Base-by-base conservation (phyloP, 2,113 vertebrate genomes). In the Cygnus buccinator region DNA sequence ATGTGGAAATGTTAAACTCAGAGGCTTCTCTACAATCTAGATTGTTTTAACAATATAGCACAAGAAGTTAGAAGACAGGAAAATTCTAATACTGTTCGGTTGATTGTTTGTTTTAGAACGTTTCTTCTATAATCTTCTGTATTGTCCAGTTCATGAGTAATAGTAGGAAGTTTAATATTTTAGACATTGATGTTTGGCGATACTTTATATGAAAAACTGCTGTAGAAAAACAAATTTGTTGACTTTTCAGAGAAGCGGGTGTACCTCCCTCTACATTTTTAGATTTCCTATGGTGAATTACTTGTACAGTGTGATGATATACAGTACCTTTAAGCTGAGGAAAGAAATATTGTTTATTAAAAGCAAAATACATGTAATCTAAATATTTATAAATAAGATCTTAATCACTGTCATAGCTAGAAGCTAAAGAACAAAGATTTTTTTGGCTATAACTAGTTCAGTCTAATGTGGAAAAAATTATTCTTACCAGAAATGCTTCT, bases 311-410 rank as follows among this genome's bases (percentile, higher is more conserved):
- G 13, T 35, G 21, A 76, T 76, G 41, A 65, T n/a, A 74, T 68
- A 65, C 12, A 18, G 44, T 90, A 67, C 33, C 57, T 95, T 37
- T 68, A 70, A 91, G 80, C 29, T 84, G 79, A 9, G 35, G 74
- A 96, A 93, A 87, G 35, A 77, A 95, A 73, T 80, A 54, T 16
- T 84, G 9, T 63, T 83, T 89, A 83, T 87, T 94, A 72, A 58
- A 92, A 88, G 52, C 9, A 84, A 90, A 89, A 89, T 61, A 21
- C 17, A 26, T 58, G 54, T 37, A 48, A 65, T 48, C 16, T 75
- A 54, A 54, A 82, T 87, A 68, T 87, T 89, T 78, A 84, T 37
- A 50, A 81, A 68, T 61, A 86, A 84, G 18, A 19, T 92, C 86
- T 71, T 96, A 92, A 76, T 84, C 13, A 54, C 43, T 75, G n/a